Evolutionary conservation across 2,113 vertebrate species (phyloP), one percentile per base, ranked within the genome.

Genomic region (Tamias sibiricus): DNA sequence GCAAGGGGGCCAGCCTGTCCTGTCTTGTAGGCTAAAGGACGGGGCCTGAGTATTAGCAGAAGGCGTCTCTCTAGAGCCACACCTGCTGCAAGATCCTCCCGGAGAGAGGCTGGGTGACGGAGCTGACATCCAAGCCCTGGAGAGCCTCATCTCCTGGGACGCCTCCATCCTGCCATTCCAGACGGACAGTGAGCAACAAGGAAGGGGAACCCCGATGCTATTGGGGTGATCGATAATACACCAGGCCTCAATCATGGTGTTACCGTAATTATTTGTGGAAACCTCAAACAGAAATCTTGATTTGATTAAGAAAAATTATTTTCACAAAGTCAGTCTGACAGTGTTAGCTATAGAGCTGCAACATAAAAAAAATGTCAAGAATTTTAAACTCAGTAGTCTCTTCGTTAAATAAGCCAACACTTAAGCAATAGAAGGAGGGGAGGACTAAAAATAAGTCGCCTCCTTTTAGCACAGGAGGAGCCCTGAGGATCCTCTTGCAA

Each of bases 141-240:
- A 0, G 17, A 83, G 49, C 8, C 66, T 49, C 74, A 59, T 59
- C 26, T 37, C 1, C 0, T 1, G 11, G 66, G 24, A 80, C 24
- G 22, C 1, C 4, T 52, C 37, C 52, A 17, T 2, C 6, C n/a
- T 13, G 5, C 6, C 28, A 14, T 1, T 69, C 11, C 77, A 17
- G 76, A 71, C 28, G n/a, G 7, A 6, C 1, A 12, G 8, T 1
- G 4, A 54, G 37, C 49, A 72, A 26, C 22, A 30, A 32, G 37
- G 6, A 77, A 62, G 17, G 40, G 35, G 37, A 49, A 0, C 44
- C 24, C 9, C 0, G 28, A 7, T 2, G 8, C n/a, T 19, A 0
- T 0, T 0, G 0, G 68, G 71, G 19, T 19, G 11, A 13, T 8
- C 2, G 0, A 0, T 30, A 16, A 42, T 13, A n/a, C 24, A 24